phyloP scores from a whole-genome alignment of 2,113 vertebrate genomes.

The Axis porcinus region DNA sequence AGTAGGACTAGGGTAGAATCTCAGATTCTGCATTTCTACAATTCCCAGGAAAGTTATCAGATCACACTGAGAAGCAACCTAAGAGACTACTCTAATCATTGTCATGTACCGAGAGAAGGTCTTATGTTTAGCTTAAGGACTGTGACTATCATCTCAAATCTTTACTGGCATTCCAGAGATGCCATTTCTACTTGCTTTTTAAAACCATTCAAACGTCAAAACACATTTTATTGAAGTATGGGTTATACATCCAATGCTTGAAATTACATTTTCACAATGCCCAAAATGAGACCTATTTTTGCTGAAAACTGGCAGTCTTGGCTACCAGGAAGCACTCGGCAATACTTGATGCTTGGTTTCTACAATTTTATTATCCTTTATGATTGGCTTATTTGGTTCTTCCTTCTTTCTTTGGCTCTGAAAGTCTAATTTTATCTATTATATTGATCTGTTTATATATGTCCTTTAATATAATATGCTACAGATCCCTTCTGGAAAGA shows the following conservation, averaged over 20 bases:
- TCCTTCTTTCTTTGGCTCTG: neutral
- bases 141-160: neutral
- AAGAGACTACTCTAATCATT: neutral
- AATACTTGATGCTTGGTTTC: neutral
- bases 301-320: neutral
- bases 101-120: neutral
- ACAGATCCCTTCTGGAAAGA: neutral
- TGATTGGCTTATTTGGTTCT: neutral
- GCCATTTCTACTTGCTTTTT: neutral
- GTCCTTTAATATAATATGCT: neutral
- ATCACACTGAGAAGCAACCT: neutral
- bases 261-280: neutral
- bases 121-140: neutral
- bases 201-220: slow-evolving; percentile 2
- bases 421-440: neutral
- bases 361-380: neutral
- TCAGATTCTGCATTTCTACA: neutral
- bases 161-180: slow-evolving; percentile 19
- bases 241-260: neutral
- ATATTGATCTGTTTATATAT: neutral
- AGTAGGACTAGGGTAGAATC: neutral
- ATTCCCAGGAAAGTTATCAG: neutral
- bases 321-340: neutral
- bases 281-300: neutral
- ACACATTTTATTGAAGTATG: neutral